A percentile compares a stretch with the other conserved stretches of the same genome.
phyloP scores from a whole-genome alignment of 2,113 vertebrate species.

The Catharus minimus region DNA sequence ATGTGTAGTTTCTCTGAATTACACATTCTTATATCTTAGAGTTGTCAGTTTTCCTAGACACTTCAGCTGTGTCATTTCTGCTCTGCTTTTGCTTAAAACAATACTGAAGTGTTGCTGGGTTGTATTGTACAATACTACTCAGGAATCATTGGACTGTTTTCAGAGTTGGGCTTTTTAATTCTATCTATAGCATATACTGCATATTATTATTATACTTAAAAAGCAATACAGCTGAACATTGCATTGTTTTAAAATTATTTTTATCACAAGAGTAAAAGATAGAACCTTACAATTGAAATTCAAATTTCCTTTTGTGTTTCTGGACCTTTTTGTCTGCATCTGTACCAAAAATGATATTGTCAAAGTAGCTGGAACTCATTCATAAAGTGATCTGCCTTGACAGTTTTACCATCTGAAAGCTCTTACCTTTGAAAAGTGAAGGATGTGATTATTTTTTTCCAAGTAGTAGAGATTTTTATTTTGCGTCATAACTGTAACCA shows the following conservation, averaged over 20 bases:
- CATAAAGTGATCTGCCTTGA: constrained; percentile 28
- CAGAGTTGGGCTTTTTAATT: background rate
- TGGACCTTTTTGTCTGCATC: background rate
- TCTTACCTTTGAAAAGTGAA: background rate
- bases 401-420: constrained; percentile 14
- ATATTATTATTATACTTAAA: background rate
- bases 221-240: background rate
- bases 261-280: background rate
- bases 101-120: background rate
- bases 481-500: background rate
- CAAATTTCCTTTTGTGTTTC: background rate
- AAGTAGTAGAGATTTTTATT: background rate
- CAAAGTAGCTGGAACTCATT: constrained; percentile 6
- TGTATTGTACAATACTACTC: background rate
- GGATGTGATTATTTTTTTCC: background rate
- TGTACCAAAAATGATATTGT: background rate
- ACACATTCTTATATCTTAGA: background rate
- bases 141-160: background rate
- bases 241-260: background rate
- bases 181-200: background rate
- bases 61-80: background rate
- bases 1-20: background rate
- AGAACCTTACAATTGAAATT: background rate
- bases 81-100: background rate
- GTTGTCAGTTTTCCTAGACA: background rate